phyloP scores from a whole-genome alignment of 2,797 vertebrate genomes.

The Eulemur rubriventer region DNA sequence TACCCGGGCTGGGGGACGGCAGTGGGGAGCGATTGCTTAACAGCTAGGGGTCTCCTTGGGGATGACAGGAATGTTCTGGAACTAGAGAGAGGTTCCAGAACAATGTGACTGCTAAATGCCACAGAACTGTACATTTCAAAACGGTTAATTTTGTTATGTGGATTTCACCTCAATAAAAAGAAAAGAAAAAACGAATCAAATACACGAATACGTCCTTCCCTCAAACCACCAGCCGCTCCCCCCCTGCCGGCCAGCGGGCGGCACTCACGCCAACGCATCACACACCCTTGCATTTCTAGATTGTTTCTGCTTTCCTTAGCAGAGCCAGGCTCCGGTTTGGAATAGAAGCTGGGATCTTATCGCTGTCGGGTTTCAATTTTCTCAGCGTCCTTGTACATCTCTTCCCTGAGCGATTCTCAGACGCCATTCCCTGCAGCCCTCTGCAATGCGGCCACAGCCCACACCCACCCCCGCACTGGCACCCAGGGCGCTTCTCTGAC shows the following conservation, averaged over 20 bases:
- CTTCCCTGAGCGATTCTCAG: not conserved
- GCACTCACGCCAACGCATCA: accelerated
- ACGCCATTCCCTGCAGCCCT: not conserved
- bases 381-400: not conserved
- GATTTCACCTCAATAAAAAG: not conserved
- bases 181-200: not conserved
- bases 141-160: not conserved
- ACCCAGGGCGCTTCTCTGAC: not conserved
- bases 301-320: not conserved
- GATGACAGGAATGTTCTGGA: not conserved
- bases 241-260: not conserved
- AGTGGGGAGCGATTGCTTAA: too few relatives aligned
- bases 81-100: not conserved
- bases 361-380: not conserved
- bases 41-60: not conserved
- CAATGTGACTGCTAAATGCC: not conserved
- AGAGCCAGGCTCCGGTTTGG: not conserved
- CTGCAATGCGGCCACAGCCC: not conserved
- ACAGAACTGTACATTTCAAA: not conserved
- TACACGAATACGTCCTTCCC: too few relatives aligned
- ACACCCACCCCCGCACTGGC: too few relatives aligned
- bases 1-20: not conserved
- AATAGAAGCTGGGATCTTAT: not conserved
- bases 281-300: not conserved
- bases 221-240: not conserved